phyloP scores from a whole-genome alignment of 1,140 invertebrate species.

The Papilio helenus region DNA sequence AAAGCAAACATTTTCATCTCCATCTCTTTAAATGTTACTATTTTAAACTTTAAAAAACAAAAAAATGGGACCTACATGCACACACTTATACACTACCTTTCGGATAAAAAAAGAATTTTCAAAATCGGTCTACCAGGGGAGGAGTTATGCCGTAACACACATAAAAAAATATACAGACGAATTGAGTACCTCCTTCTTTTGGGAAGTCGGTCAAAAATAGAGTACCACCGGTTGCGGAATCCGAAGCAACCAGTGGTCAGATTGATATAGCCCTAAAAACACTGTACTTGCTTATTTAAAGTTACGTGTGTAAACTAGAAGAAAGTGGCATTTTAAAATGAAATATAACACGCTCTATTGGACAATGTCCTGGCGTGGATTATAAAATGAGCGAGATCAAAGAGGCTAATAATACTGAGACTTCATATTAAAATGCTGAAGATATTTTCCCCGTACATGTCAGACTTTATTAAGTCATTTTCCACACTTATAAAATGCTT shows the following conservation, averaged over 20 bases:
- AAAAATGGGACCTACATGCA: too few species aligned
- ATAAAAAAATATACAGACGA: too few species aligned
- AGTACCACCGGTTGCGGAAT: too few species aligned
- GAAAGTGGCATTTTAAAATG: not conserved
- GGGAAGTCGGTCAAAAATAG: too few species aligned
- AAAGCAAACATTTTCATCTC: not conserved
- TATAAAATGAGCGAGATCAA: not conserved
- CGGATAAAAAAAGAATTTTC: too few species aligned
- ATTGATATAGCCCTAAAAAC: too few species aligned
- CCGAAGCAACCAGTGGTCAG: too few species aligned
- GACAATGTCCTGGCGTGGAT: conserved; percentile 1
- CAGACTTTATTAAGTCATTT: conserved; percentile 21
- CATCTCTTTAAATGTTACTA: too few species aligned
- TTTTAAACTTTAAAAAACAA: not conserved
- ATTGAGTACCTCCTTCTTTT: too few species aligned
- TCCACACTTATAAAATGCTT: not conserved
- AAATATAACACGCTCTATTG: not conserved
- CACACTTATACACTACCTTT: too few species aligned
- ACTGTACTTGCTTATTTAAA: not conserved
- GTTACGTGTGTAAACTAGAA: not conserved
- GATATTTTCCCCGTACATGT: not conserved
- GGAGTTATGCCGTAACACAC: too few species aligned
- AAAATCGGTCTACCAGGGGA: too few species aligned
- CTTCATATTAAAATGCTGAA: conserved; percentile 15
- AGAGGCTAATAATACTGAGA: conserved; percentile 1